phyloP scores from a whole-genome alignment of 2,888 invertebrate species.

The Hecatera dysodea region DNA sequence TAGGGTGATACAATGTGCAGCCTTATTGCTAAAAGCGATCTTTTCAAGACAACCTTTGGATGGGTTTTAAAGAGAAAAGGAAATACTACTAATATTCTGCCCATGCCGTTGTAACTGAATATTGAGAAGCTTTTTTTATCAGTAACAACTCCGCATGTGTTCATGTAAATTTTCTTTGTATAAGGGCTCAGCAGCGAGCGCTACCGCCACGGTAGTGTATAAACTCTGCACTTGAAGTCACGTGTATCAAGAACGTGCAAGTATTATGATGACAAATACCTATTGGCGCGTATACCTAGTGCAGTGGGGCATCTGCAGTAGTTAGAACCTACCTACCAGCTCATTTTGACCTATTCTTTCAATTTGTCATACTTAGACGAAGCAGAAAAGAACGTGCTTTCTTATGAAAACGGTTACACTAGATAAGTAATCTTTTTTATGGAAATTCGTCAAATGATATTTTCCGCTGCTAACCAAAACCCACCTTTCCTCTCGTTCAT shows the following conservation, averaged over 20 bases:
- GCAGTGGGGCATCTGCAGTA: background rate
- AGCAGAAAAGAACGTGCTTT: background rate
- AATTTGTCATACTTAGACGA: background rate
- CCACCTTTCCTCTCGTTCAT: no score
- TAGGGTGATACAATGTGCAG: no score
- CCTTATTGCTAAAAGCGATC: no score
- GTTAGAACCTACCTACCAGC: background rate
- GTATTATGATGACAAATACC: constrained; percentile 41
- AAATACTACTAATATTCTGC: no score
- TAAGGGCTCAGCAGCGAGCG: background rate
- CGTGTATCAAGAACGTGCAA: constrained; percentile 40
- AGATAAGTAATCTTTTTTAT: no score
- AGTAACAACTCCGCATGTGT: background rate
- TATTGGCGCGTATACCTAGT: background rate
- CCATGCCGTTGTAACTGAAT: no score
- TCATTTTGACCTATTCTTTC: background rate
- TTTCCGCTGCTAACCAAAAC: no score
- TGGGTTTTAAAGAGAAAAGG: no score
- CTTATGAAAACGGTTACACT: background rate
- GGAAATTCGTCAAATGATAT: no score
- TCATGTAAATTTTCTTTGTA: constrained; percentile 21
- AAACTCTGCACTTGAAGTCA: constrained; percentile 54
- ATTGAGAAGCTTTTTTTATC: background rate
- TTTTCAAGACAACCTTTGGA: no score
- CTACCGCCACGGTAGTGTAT: constrained; percentile 9